Percentiles rank a stretch among this genome's conserved stretches.
Evolutionary conservation across 2,888 invertebrate genomes (phyloP).

Genomic region (Hypena proboscidalis): DNA sequence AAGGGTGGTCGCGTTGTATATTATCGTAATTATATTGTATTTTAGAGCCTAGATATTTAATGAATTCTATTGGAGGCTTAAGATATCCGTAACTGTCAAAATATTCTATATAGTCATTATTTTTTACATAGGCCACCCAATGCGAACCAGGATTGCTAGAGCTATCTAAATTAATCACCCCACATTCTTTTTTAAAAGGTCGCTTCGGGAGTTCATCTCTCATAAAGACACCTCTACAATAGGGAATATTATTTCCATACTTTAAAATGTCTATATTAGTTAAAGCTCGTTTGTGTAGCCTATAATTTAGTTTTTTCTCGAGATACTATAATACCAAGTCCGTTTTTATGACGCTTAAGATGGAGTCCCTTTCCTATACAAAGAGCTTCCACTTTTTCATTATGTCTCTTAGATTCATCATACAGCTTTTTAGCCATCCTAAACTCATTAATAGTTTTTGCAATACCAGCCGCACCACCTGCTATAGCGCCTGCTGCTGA

Average conservation of each 20-base stretch:
- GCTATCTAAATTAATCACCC: conserved; percentile 48
- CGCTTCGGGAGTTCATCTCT: conserved; percentile 12
- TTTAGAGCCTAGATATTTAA: conserved; percentile 33
- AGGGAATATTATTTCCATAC: conserved; percentile 15
- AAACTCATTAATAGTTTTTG: conserved; percentile 48
- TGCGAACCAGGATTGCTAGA: conserved; percentile 46
- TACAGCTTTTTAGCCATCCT: conserved; percentile 3
- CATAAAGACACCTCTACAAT: conserved; percentile 48
- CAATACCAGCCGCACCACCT: conserved; percentile 57
- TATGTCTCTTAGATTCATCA: conserved; percentile 1
- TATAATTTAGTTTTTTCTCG: conserved; percentile 5
- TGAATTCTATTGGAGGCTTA: conserved; percentile 46
- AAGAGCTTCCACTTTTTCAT: conserved; percentile 8
- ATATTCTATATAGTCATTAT: conserved; percentile 44
- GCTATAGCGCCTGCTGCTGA: conserved; percentile 52
- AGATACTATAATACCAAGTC: conserved; percentile 7
- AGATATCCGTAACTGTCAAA: conserved; percentile 61
- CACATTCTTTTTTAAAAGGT: conserved; percentile 40
- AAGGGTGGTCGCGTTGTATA: conserved; percentile 42
- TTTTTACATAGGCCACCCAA: conserved; percentile 57
- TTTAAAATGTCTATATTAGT: conserved; percentile 12
- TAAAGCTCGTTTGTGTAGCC: conserved; percentile 11
- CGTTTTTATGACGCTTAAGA: conserved; percentile 7
- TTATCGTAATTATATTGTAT: conserved; percentile 43
- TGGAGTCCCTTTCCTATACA: conserved; percentile 6